A percentile compares a stretch with the other conserved stretches of the same genome.
Evolutionary conservation across 2,888 invertebrate species (phyloP).

Genomic region (Amiota communis): DNA sequence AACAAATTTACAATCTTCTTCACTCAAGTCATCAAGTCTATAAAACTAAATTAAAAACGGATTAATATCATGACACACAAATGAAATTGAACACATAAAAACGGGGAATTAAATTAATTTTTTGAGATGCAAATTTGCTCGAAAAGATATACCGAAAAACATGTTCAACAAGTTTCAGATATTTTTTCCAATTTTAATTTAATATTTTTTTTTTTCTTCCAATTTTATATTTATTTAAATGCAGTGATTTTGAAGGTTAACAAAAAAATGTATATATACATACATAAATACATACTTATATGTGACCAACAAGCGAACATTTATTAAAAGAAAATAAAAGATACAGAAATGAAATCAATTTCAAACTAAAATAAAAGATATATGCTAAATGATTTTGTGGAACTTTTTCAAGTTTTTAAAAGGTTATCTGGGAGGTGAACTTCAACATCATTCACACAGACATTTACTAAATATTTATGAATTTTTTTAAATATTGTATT

Average conservation of each 20-base stretch:
- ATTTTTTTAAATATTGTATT: not conserved
- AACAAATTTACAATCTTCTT: not conserved
- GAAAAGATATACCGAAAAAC: not conserved
- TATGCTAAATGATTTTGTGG: too few relatives aligned
- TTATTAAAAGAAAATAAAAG: constrained; percentile 17
- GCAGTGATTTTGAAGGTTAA: constrained; percentile 26
- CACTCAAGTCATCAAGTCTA: not conserved
- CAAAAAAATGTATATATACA: not conserved
- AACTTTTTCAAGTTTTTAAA: too few relatives aligned
- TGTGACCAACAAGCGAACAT: not conserved
- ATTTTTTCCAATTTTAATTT: not conserved
- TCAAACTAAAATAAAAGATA: constrained; percentile 23
- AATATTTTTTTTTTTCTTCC: not conserved
- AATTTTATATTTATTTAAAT: constrained; percentile 20
- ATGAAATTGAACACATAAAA: not conserved
- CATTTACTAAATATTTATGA: not conserved
- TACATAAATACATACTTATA: not conserved
- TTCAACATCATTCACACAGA: not conserved
- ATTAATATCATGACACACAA: not conserved
- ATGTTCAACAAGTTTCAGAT: constrained; percentile 6
- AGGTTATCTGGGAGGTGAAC: not conserved
- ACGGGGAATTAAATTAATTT: not conserved
- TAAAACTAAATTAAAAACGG: not conserved
- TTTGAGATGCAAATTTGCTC: constrained; percentile 2
- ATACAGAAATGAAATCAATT: constrained; percentile 37